phyloP scores from a whole-genome alignment of 1,140 invertebrate genomes.

The Rhizoglyphus robini region DNA sequence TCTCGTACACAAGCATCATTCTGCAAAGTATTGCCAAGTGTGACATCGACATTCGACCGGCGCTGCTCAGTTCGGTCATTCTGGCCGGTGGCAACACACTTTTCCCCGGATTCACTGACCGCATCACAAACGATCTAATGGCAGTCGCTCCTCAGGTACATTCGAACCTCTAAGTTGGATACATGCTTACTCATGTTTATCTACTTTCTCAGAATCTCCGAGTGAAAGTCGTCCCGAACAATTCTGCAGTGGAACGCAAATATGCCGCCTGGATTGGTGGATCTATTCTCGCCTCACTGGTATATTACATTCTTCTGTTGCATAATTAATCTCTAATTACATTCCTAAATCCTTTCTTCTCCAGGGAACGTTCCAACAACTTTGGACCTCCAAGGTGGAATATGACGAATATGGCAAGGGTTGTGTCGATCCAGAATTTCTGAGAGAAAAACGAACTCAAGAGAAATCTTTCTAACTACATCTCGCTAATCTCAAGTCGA shows the following conservation, averaged over 20 bases:
- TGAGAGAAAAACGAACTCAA: too few species aligned
- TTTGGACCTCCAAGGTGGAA: slow-evolving; percentile 40
- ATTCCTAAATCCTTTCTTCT: neutral
- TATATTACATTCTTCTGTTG: too few species aligned
- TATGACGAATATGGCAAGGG: slow-evolving; percentile 36
- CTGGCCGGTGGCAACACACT: slow-evolving; percentile 43
- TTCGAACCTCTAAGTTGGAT: too few species aligned
- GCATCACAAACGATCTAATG: neutral
- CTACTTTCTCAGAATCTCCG: slow-evolving; percentile 33
- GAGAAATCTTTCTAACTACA: neutral
- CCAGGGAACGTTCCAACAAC: slow-evolving; percentile 40
- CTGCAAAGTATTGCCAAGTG: slow-evolving; percentile 28
- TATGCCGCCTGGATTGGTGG: slow-evolving; percentile 78
- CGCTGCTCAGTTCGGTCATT: slow-evolving; percentile 39
- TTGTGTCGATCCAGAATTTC: neutral
- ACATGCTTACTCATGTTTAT: too few species aligned
- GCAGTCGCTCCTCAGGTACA: neutral
- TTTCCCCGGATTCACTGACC: slow-evolving; percentile 35
- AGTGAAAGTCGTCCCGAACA: slow-evolving; percentile 31
- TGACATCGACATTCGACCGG: slow-evolving; percentile 37
- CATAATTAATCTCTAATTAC: neutral
- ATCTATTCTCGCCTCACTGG: slow-evolving; percentile 39
- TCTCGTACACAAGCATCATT: neutral
- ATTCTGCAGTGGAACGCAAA: slow-evolving; percentile 56
- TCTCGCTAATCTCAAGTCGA: too few species aligned